These are phyloP conservation scores for Bagarius yarrelli DNA, from an alignment of 2,113 vertebrate genomes.

Conservation along the genomic window DNA sequence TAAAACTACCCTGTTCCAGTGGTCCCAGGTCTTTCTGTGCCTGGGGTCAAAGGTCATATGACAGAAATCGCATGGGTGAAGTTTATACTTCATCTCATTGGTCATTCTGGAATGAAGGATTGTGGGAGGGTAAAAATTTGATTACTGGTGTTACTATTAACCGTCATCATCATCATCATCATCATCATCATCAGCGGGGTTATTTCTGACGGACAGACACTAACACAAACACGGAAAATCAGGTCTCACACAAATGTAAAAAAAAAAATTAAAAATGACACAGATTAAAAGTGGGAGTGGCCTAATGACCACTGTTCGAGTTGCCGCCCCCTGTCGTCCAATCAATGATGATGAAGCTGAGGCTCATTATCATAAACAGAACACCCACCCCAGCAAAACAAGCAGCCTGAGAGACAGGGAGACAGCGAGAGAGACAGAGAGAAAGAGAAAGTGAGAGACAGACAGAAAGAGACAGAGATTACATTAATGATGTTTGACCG, in stretches of 20 bases:
- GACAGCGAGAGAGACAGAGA: not conserved
- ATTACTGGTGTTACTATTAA: slow-evolving; percentile 10
- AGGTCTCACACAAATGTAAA: slow-evolving; percentile 44
- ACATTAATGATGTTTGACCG: too few species aligned
- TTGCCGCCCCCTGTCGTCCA: slow-evolving; percentile 82
- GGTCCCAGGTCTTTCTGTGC: not conserved
- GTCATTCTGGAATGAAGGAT: slow-evolving; percentile 7
- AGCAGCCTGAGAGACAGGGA: slow-evolving; percentile 75
- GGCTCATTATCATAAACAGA: slow-evolving; percentile 96
- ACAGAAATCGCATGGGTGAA: not conserved
- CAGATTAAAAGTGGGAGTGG: slow-evolving; percentile 24
- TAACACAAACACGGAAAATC: not conserved
- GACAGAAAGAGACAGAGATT: not conserved
- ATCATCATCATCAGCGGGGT: slow-evolving; percentile 3
- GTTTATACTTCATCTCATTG: not conserved
- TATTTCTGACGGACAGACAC: not conserved
- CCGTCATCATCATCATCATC: slow-evolving; percentile 1
- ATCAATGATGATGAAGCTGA: slow-evolving; percentile 97
- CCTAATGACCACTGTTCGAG: slow-evolving; percentile 84
- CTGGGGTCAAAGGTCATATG: slow-evolving; percentile 28
- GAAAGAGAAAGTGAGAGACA: slow-evolving; percentile 8
- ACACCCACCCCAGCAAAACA: slow-evolving; percentile 89
- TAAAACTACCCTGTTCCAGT: slow-evolving; percentile 5
- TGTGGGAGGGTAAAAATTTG: slow-evolving; percentile 41
- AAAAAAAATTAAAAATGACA: slow-evolving; percentile 51